Evolutionary conservation across 2,888 invertebrate species (phyloP).

Genomic region (Diogma glabrata): DNA sequence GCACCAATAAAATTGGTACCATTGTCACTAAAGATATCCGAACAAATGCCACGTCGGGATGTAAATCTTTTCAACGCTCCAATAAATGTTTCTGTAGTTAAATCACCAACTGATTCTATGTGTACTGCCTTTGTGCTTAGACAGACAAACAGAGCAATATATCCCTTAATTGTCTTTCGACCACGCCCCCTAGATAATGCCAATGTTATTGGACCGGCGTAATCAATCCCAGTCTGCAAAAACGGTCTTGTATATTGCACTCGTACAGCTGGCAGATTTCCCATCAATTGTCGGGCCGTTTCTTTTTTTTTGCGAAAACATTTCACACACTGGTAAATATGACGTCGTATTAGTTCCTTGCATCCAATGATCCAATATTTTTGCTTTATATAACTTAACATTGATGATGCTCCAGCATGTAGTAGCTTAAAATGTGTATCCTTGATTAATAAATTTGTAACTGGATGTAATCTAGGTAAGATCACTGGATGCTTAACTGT

Average conservation of each 20-base stretch:
- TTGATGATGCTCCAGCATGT: constrained; percentile 18
- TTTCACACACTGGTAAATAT: constrained; percentile 13
- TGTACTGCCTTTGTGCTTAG: constrained; percentile 18
- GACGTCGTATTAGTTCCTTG: constrained; percentile 4
- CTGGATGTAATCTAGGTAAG: constrained; percentile 18
- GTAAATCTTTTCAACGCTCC: constrained; percentile 23
- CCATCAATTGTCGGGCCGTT: constrained; percentile 19
- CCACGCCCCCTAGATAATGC: constrained; percentile 17
- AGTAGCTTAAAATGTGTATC: constrained; percentile 12
- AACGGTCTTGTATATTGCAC: constrained; percentile 14
- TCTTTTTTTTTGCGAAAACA: constrained; percentile 9
- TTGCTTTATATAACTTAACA: constrained; percentile 14
- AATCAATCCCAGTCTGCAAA: constrained; percentile 17
- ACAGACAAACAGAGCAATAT: constrained; percentile 24
- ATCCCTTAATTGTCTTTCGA: constrained; percentile 19
- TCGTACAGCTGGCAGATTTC: constrained; percentile 19
- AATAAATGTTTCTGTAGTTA: constrained; percentile 21
- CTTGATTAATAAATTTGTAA: background rate
- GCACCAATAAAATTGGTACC: constrained; percentile 26
- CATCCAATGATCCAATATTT: constrained; percentile 19
- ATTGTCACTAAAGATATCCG: constrained; percentile 22
- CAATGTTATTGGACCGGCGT: constrained; percentile 18
- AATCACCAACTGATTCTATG: constrained; percentile 15
- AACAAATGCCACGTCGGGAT: constrained; percentile 21
- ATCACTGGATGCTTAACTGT: constrained; percentile 20